phyloP scores from a whole-genome alignment of 2,888 invertebrate species.

The Petrophora chlorosata region DNA sequence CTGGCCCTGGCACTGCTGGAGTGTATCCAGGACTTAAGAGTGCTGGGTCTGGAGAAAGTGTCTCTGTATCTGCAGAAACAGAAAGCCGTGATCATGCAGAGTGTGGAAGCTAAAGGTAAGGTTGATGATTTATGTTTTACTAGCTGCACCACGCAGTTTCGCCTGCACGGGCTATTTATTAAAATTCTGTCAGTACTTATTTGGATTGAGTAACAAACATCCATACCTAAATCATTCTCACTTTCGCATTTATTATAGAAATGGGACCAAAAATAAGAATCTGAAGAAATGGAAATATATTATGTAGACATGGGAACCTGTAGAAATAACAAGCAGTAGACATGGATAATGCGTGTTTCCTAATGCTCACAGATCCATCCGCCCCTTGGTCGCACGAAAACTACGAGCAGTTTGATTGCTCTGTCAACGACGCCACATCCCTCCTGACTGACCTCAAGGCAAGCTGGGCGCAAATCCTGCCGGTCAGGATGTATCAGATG shows the following conservation, averaged over 20 bases:
- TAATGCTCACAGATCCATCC: slow-evolving; percentile 48
- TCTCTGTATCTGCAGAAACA: slow-evolving; percentile 71
- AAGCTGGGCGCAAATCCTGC: slow-evolving; percentile 63
- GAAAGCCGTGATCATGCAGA: slow-evolving; percentile 61
- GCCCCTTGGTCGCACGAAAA: slow-evolving; percentile 59
- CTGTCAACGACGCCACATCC: slow-evolving; percentile 60
- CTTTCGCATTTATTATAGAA: too few relatives aligned
- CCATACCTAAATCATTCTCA: too few relatives aligned
- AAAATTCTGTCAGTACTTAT: too few relatives aligned
- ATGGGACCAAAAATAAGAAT: too few relatives aligned
- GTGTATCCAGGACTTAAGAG: slow-evolving; percentile 71
- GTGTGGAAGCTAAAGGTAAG: slow-evolving; percentile 65
- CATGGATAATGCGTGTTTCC: too few relatives aligned
- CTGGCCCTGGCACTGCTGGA: slow-evolving; percentile 63
- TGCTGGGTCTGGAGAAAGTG: slow-evolving; percentile 72
- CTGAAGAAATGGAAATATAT: too few relatives aligned
- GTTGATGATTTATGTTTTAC: background rate
- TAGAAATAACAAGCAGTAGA: too few relatives aligned
- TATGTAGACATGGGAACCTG: too few relatives aligned
- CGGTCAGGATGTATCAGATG: slow-evolving; percentile 67
- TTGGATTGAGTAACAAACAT: too few relatives aligned
- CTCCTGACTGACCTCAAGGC: slow-evolving; percentile 59
- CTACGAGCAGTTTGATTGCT: slow-evolving; percentile 65
- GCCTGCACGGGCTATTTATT: background rate
- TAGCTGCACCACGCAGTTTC: background rate